Conservation (phyloP, 2,888 invertebrate genomes). For the Drosophila bunnanda region DNA sequence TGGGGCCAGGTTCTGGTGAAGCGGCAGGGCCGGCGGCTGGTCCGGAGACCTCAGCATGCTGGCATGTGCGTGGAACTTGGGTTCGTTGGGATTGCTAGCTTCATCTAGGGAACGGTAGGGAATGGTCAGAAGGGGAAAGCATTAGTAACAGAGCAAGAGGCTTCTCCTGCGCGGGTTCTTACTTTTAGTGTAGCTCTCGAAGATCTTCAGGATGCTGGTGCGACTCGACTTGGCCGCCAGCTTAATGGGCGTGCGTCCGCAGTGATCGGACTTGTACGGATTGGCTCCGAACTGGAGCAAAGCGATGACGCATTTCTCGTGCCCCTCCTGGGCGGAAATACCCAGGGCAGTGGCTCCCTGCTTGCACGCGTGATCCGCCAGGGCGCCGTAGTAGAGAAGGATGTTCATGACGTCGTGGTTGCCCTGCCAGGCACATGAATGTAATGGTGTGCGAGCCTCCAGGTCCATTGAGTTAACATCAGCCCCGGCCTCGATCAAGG, state of each 20-base stretch:
- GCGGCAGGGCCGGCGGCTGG: conserved; percentile 83
- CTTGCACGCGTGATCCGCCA: conserved; percentile 95
- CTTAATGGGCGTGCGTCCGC: conserved; percentile 93
- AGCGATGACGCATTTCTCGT: conserved; percentile 95
- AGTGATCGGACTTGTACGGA: conserved; percentile 93
- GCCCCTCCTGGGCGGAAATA: conserved; percentile 98
- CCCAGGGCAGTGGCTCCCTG: conserved; percentile 98
- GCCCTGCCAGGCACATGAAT: conserved; percentile 98
- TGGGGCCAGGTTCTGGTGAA: conserved; percentile 77
- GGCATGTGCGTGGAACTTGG: conserved; percentile 81
- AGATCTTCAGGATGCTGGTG: conserved; percentile 91
- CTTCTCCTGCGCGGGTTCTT: conserved; percentile 57
- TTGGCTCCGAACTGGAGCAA: conserved; percentile 93
- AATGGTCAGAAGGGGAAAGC: conserved; percentile 20
- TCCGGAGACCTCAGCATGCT: conserved; percentile 85
- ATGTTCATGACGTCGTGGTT: conserved; percentile 93
- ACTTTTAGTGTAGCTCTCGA: conserved; percentile 88
- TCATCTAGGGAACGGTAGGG: conserved; percentile 73
- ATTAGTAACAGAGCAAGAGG: conserved; percentile 52
- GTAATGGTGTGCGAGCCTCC: conserved; percentile 94
- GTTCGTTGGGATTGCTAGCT: conserved; percentile 83
- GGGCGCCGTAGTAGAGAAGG: conserved; percentile 91
- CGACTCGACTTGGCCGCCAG: conserved; percentile 97
- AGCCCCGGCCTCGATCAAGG: conserved; percentile 88
- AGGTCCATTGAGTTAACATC: conserved; percentile 94